Base-by-base conservation (phyloP, 2,797 vertebrate genomes). In the Malurus splendens region DNA sequence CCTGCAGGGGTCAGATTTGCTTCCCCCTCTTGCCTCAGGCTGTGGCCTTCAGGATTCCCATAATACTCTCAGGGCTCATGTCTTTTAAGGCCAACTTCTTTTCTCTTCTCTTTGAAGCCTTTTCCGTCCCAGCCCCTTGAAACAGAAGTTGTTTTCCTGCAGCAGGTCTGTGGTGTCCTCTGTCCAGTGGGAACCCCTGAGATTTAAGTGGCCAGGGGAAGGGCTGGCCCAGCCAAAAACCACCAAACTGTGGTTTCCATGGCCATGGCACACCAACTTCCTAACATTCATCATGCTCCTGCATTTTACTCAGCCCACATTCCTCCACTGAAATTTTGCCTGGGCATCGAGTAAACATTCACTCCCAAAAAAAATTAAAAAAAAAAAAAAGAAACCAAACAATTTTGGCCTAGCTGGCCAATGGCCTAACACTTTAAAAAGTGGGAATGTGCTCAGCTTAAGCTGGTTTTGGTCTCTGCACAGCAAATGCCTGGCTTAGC, bases 111-210 rank as follows among this genome's bases (percentile, higher is more conserved):
- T 62, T 36, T 76, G 41, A 19, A 52, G 7, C 25, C 30, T 30
- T 66, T 73, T 32, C n/a, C 39, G 14, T 44, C 24, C 44, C 38
- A 84, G 18, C 9, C 51, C 22, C 50, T 47, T 74, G 67, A 79
- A 90, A 73, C 4, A 70, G 24, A 73, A 81, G 23, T 12, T 22
- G 32, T 10, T 68, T 88, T 81, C 22, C 41, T 84, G 32, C 19
- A 45, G 30, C 42, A 82, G 61, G 18, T 76, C 45, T 22, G 5
- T 2, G 8, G 13, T 0, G 2, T 5, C 54, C 71, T 74, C 32
- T 33, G 19, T 73, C n/a, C 3, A 1, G 11, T 0, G 0, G 47
- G 22, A 91, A 33, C 2, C 7, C 12, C 66, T 18, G 10, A 32
- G 42, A 62, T 90, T 64, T 66, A 66, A 45, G 30, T 32, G 47